phyloP scores from a whole-genome alignment of 2,888 invertebrate genomes.

The Platycnemis pennipes region DNA sequence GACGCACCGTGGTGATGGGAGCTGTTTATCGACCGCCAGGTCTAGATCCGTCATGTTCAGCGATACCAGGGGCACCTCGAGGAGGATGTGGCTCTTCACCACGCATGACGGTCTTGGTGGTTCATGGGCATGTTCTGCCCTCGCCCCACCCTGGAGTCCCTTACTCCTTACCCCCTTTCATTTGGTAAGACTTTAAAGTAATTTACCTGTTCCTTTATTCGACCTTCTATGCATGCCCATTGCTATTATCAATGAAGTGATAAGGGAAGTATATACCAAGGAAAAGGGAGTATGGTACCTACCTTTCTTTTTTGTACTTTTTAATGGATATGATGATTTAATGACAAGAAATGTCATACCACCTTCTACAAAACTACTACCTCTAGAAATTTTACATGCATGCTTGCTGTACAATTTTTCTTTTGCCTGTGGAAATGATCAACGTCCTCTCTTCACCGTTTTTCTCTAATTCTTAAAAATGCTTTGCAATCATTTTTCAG shows the following conservation, averaged over 20 bases:
- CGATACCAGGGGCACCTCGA: no score
- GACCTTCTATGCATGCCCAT: not conserved
- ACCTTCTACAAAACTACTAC: not conserved
- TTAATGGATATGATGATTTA: not conserved
- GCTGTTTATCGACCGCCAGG: no score
- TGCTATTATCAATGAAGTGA: not conserved
- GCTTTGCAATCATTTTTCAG: not conserved
- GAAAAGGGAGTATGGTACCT: not conserved
- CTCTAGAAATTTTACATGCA: not conserved
- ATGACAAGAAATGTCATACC: not conserved
- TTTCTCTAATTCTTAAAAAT: not conserved
- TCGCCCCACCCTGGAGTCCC: no score
- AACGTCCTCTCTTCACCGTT: not conserved
- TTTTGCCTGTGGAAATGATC: not conserved
- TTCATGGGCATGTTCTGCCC: no score
- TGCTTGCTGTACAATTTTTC: not conserved
- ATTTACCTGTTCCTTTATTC: not conserved
- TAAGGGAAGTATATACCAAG: conserved; percentile 10
- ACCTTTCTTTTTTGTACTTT: not conserved
- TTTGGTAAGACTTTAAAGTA: not conserved
- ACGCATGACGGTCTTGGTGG: no score
- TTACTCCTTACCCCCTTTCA: no score
- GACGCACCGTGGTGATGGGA: no score
- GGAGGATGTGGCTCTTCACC: no score
- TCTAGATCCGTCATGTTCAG: no score